Evolutionary conservation across 1,140 invertebrate genomes (phyloP), one percentile per base, ranked within the genome.

Genomic region (Hyposmocoma kahamanoa): DNA sequence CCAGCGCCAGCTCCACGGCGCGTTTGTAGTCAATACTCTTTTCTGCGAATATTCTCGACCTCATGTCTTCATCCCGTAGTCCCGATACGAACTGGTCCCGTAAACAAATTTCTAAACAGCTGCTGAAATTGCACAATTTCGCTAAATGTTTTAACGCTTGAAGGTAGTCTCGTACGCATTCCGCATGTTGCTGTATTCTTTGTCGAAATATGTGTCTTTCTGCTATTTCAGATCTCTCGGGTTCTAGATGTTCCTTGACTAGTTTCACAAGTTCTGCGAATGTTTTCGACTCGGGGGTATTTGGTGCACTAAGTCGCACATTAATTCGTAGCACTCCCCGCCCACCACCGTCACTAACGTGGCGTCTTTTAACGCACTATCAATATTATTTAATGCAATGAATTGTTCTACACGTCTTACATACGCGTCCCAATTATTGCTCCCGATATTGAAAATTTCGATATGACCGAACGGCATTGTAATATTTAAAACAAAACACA

Each of bases 271-370:
- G 53, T 20, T 74, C 59, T 0, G 17, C 39, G 32, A 59, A 70
- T 0, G 59, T 59, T 22, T 67, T 67, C 6, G 36, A 22, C 17
- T 59, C 55, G 1, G 72, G 72, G 10, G 62, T 42, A 0, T 22
- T 21, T 6, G 66, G 70, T 4, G 56, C 50, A 45, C 72, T 72
- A 36, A 76, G 50, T 75, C 65, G 3, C 61, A 54, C 50, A 76
- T 39, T 34, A 74, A 49, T 9, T 50, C 61, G 53, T 70, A 73
- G 8, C 54, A 56, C 34, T 72, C 54, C 15, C 32, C 18, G 10
- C 66, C 70, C 1, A 78, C 38, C 1, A 65, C 15, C 4, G 67
- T 74, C 1, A 81, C 21, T 21, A 76, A 67, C 2, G 66, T 49
- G 9, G 67, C 34, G 8, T 57, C 62, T 38, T 38, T 38, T 13